Conservation (phyloP, 2,888 invertebrate species). For the Kryphioiulus occultus region DNA sequence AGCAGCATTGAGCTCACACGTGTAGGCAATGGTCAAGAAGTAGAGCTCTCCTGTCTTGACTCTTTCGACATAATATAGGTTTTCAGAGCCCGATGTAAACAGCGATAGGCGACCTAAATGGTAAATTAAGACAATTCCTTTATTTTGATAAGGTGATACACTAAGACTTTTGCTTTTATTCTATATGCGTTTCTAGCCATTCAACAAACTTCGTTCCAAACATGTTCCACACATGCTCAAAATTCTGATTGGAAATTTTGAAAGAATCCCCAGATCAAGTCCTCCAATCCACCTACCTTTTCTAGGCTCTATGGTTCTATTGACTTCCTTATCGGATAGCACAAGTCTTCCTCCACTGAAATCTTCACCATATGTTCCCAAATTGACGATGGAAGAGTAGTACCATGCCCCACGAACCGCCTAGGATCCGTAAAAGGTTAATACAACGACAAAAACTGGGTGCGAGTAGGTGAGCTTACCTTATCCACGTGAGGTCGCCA, state of each 20-base stretch:
- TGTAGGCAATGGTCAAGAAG: slow-evolving; percentile 86
- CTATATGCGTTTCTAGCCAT: too few relatives aligned
- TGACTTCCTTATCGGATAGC: slow-evolving; percentile 74
- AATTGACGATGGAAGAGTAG: slow-evolving; percentile 83
- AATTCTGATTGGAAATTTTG: too few relatives aligned
- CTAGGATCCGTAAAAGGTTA: slow-evolving; percentile 64
- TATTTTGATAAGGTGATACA: background rate
- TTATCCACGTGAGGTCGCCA: slow-evolving; percentile 91
- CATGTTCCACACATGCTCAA: too few relatives aligned
- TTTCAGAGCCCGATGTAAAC: slow-evolving; percentile 88
- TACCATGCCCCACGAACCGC: slow-evolving; percentile 86
- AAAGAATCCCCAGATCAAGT: too few relatives aligned
- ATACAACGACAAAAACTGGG: background rate
- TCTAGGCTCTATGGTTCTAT: slow-evolving; percentile 78
- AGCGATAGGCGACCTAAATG: slow-evolving; percentile 74
- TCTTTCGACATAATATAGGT: slow-evolving; percentile 81
- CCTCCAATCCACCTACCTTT: slow-evolving; percentile 61
- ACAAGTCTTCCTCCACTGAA: slow-evolving; percentile 85
- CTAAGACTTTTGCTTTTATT: too few relatives aligned
- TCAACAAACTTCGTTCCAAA: too few relatives aligned
- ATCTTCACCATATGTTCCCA: slow-evolving; percentile 76
- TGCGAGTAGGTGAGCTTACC: slow-evolving; percentile 63
- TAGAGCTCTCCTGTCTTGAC: slow-evolving; percentile 78
- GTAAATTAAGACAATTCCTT: background rate
- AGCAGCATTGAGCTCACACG: slow-evolving; percentile 70